These are phyloP conservation scores for Heteromormyrus szaboi DNA, from an alignment of 2,797 vertebrate species.

Conservation along the genomic window DNA sequence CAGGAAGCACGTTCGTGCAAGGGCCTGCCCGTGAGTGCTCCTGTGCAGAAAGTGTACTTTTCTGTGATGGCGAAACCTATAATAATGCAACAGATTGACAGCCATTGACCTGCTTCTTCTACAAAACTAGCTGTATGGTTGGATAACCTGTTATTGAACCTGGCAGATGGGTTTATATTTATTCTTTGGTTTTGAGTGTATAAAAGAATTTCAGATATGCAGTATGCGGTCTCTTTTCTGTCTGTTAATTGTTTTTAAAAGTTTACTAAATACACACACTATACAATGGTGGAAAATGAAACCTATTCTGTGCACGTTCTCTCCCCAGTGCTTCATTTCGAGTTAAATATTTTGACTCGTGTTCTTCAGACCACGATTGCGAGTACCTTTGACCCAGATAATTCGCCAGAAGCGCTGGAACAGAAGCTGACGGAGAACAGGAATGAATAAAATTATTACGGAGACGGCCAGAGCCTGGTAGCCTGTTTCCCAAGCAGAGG, in stretches of 20 bases:
- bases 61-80: not conserved
- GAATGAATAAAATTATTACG: not conserved
- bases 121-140: not conserved
- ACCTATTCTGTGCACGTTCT: not conserved
- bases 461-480: not conserved
- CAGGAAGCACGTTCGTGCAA: not conserved
- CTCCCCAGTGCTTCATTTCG: not conserved
- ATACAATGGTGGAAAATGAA: not conserved
- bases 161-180: not conserved
- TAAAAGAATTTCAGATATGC: not conserved
- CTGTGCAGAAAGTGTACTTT: not conserved
- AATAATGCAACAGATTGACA: not conserved
- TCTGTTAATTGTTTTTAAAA: not conserved
- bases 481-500: not conserved
- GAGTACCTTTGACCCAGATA: constrained; percentile 10
- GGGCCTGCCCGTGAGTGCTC: not conserved
- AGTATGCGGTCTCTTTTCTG: not conserved
- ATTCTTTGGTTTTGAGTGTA: not conserved
- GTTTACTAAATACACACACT: not conserved
- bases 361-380: not conserved
- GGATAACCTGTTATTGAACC: constrained; percentile 1
- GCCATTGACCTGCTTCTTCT: not conserved
- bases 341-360: not conserved
- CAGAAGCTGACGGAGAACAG: not conserved
- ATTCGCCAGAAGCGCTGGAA: not conserved